Evolutionary conservation across 2,888 invertebrate species (phyloP), one percentile per base, ranked within the genome.

Genomic region (Melanostoma mellinum): DNA sequence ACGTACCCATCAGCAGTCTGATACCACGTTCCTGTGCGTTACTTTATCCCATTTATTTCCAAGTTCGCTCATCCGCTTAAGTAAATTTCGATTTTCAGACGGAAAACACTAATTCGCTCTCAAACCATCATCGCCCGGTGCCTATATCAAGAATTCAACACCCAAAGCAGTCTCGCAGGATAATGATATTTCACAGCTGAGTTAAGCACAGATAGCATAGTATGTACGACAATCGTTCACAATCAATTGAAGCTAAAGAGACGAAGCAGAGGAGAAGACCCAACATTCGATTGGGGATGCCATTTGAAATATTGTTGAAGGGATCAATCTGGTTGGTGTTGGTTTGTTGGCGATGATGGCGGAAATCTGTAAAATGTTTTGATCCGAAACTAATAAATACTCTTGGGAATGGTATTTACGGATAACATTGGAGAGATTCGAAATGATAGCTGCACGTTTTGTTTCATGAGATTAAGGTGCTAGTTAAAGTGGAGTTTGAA

Each of bases 121-220:
- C 46, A 6, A 53, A 10, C 35, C 4, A 44, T 38, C 38, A 32
- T 32, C 46, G 9, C 4, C 33, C 10, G 2, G 9, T 44, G 42
- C n/a, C 30, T 3, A 42, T n/a, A 42, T 10, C 9, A 30, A 42
- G 3, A 10, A 44, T 44, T 44, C 10, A 60, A 9, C 40, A 60
- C 9, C 10, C n/a, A 32, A 33, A n/a, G 35, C 30, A 10, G 9
- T 46, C 44, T 46, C 6, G 1, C 6, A 63, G 71, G 63, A 71
- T 71, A 71, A 71, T 65, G 71, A 52, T 58, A 71, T 77, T 71
- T 77, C 77, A 63, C 77, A 56, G 63, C 50, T 71, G 65, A 77
- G 56, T 71, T 56, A 42, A 48, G 61, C 56, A 56, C 40, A 10
- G 61, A 69, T 61, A 69, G 42, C 53, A 35, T 35, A n/a, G 33